Evolutionary conservation across 2,888 invertebrate species (phyloP), one percentile per base, ranked within the genome.

Genomic region (Euzophera pinguis): DNA sequence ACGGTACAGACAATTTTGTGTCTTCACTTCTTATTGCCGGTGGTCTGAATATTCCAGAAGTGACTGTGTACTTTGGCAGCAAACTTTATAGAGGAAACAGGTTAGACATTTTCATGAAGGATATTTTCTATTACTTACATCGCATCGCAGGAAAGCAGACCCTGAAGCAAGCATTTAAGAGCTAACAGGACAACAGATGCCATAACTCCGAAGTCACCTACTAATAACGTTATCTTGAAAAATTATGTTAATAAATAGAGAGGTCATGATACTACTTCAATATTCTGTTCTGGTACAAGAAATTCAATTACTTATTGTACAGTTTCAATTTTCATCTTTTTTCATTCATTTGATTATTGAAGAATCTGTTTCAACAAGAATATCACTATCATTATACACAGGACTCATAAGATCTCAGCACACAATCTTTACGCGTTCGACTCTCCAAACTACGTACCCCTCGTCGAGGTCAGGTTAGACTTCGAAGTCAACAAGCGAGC

Each of bases 1-100:
- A 99, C 74, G 99, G 98, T 0, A 92, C 96, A 58, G 97, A 98
- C 64, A 99, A 99, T 78, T 96, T 99, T 59, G 92, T 98, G 12
- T 94, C 96, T 0, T 96, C 99, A 0, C 84, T 99, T 10, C 93
- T 98, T 37, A 93, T 99, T 29, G 98, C 99, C 6, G 98, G 97
- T 1, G 95, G 94, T 62, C 95, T 95, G 67, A 93, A 93, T 56
- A 97, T 99, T 60, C 98, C 98, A 0, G 99, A 99, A 90, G 99
- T 99, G 1, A 94, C 97, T 34, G 93, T 99, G 9, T 97, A 95
- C 78, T 99, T 99, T 76, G 95, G 96, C 32, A 95, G 95, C 71
- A 95, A 95, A 72, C 91, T 99, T 1, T 93, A 96, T 75, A 93
- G 99, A 50, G 99, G 99, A 1, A 99, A 99, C 84, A 81, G 90